These are phyloP conservation scores for Limenitis camilla DNA, from an alignment of 2,888 invertebrate species.

Conservation along the genomic window DNA sequence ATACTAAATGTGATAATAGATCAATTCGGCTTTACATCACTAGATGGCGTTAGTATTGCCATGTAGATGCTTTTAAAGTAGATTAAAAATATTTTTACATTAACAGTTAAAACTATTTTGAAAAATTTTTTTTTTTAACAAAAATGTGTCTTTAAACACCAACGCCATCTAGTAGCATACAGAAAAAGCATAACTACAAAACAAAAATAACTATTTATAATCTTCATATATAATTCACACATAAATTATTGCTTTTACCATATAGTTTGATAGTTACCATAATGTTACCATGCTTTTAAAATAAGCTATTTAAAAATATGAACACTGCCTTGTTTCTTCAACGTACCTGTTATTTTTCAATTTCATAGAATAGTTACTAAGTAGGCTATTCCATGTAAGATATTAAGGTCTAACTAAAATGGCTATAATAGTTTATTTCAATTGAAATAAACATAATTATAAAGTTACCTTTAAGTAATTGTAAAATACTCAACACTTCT, in stretches of 20 bases:
- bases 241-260: slow-evolving; percentile 5
- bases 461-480: slow-evolving; percentile 14
- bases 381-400: background rate
- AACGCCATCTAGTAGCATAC: too few relatives aligned
- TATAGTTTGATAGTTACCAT: slow-evolving; percentile 7
- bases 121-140: too few relatives aligned
- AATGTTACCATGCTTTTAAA: too few relatives aligned
- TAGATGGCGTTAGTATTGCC: slow-evolving; percentile 11
- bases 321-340: slow-evolving; percentile 2
- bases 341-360: too few relatives aligned
- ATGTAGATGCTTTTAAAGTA: slow-evolving; percentile 1
- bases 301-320: background rate
- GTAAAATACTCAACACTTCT: slow-evolving; percentile 26
- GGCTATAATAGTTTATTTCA: background rate
- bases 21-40: background rate
- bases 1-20: slow-evolving; percentile 38
- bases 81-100: background rate
- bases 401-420: background rate
- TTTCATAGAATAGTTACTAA: too few relatives aligned
- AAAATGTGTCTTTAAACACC: too few relatives aligned
- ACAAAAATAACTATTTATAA: background rate
- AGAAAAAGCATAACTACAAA: background rate
- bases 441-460: slow-evolving; percentile 4
- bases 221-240: background rate
- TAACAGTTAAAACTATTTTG: too few relatives aligned